Evolutionary conservation across 1,140 invertebrate genomes (phyloP).

Genomic region (Aricia agestis): DNA sequence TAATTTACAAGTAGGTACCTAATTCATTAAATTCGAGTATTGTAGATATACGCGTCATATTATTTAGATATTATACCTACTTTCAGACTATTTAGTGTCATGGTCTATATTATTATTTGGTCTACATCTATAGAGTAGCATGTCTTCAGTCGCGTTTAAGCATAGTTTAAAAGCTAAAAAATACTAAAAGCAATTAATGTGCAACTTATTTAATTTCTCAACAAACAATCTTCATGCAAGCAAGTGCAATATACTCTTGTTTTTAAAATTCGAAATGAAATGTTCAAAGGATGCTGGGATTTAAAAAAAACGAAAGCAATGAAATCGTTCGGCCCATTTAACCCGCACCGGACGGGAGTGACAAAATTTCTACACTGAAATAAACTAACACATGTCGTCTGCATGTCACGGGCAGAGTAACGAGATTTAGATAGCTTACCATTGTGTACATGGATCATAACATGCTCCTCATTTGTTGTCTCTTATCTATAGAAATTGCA

Average conservation of each 20-base stretch:
- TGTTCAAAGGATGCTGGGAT: conserved; percentile 61
- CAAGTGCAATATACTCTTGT: neutral
- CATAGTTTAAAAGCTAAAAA: too few species aligned
- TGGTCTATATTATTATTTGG: too few species aligned
- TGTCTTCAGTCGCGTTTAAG: too few species aligned
- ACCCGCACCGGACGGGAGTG: conserved; percentile 66
- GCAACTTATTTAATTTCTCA: too few species aligned
- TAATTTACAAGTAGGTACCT: too few species aligned
- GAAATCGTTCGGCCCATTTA: conserved; percentile 71
- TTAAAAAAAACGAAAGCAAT: conserved; percentile 51
- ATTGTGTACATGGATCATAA: conserved; percentile 7
- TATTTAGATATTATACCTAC: too few species aligned
- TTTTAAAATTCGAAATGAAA: conserved; percentile 37
- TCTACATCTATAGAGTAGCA: too few species aligned
- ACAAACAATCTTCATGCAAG: too few species aligned
- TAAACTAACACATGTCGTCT: conserved; percentile 68
- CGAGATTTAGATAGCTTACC: conserved; percentile 27
- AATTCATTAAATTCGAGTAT: too few species aligned
- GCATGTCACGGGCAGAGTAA: conserved; percentile 46
- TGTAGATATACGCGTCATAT: too few species aligned
- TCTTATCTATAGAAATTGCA: neutral
- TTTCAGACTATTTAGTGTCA: too few species aligned
- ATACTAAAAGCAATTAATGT: too few species aligned
- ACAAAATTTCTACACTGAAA: conserved; percentile 73
- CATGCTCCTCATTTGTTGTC: neutral